phyloP scores from a whole-genome alignment of 1,140 invertebrate genomes.

The Pygmarrhopalites habei region DNA sequence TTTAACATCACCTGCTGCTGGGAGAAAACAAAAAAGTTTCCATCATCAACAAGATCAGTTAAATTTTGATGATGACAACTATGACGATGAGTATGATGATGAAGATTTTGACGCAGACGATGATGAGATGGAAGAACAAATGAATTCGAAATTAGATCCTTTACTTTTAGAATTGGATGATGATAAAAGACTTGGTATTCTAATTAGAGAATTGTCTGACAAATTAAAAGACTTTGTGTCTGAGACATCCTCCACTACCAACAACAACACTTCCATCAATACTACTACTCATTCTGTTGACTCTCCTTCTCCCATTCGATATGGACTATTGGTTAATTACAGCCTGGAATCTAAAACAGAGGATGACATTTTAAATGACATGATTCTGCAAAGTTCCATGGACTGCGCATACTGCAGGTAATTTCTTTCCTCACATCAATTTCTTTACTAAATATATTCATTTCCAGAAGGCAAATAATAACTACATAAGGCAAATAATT shows the following conservation, averaged over 20 bases:
- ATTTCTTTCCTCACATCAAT: too few relatives aligned
- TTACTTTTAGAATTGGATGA: conserved; percentile 26
- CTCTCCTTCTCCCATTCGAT: not conserved
- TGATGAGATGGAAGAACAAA: not conserved
- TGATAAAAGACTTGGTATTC: conserved; percentile 18
- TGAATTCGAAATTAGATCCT: conserved; percentile 22
- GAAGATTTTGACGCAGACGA: not conserved
- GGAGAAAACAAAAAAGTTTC: too few relatives aligned
- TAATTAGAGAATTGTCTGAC: conserved; percentile 24
- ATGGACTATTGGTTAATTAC: conserved; percentile 18
- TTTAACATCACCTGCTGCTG: too few relatives aligned
- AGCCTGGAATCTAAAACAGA: conserved; percentile 7
- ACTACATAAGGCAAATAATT: too few relatives aligned
- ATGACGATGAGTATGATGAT: conserved; percentile 2
- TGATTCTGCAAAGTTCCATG: conserved; percentile 36
- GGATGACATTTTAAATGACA: conserved; percentile 26
- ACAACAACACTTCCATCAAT: not conserved
- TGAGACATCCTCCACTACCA: not conserved
- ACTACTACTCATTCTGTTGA: not conserved
- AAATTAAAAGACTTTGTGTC: not conserved
- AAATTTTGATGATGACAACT: too few relatives aligned
- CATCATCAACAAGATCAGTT: too few relatives aligned
- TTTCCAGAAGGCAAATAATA: too few relatives aligned
- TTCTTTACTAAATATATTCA: too few relatives aligned
- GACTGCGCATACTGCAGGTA: conserved; percentile 73